Evolutionary conservation across 2,797 vertebrate genomes (phyloP).

Genomic region (Microhierax caerulescens): DNA sequence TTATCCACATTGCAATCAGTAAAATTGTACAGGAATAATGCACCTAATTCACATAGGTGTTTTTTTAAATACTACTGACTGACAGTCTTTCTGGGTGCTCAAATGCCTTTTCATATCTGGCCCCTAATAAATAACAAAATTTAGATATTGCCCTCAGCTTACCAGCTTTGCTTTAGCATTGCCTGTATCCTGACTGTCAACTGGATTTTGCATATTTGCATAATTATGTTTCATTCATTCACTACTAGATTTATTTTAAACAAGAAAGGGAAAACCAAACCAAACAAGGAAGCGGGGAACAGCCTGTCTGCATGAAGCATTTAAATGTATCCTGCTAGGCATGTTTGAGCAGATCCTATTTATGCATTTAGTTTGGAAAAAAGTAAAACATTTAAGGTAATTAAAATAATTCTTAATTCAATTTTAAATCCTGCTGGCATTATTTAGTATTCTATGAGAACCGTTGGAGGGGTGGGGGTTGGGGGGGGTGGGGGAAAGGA

Average conservation of each 20-base stretch:
- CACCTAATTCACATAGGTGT: not conserved
- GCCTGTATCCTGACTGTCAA: slow-evolving; percentile 7
- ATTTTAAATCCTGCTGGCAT: slow-evolving; percentile 28
- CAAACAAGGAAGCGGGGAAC: slow-evolving; percentile 25
- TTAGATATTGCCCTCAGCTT: slow-evolving; percentile 51
- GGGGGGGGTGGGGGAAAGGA: too few relatives aligned
- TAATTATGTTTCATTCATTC: slow-evolving; percentile 61
- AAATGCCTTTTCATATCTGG: slow-evolving; percentile 14
- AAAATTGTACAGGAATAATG: not conserved
- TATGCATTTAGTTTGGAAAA: slow-evolving; percentile 42
- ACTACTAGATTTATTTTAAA: not conserved
- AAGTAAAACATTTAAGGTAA: slow-evolving; percentile 30
- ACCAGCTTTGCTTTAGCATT: slow-evolving; percentile 29
- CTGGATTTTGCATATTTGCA: slow-evolving; percentile 40
- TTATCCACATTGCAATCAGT: not conserved
- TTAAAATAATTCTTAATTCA: slow-evolving; percentile 55
- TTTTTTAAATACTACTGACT: not conserved
- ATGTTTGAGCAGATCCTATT: slow-evolving; percentile 50
- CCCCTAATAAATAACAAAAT: slow-evolving; percentile 45
- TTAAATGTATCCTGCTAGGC: slow-evolving; percentile 58
- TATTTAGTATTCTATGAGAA: slow-evolving; percentile 43
- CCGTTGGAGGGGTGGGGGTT: not conserved
- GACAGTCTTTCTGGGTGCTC: not conserved
- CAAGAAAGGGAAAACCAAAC: slow-evolving; percentile 36
- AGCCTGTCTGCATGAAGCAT: slow-evolving; percentile 20